phyloP scores from a whole-genome alignment of 2,888 invertebrate species.

The Camponotus fellah region DNA sequence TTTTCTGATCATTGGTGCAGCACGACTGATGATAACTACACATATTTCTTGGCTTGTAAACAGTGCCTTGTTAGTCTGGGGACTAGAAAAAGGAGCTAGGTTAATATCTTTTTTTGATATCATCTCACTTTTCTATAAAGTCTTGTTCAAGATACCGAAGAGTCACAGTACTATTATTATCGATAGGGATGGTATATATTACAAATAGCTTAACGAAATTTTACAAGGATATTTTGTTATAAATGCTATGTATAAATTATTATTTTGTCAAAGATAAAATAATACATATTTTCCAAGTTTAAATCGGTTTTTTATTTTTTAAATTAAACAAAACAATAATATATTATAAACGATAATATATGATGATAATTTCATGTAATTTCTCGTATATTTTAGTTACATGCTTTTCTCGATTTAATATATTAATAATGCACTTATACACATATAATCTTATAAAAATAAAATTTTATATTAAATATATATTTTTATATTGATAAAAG shows the following conservation, averaged over 20 bases:
- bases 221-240: background rate
- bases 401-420: background rate
- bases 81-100: constrained; percentile 90
- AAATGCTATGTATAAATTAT: background rate
- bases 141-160: constrained; percentile 81
- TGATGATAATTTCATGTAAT: background rate
- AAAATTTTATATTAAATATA: background rate
- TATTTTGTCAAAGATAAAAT: background rate
- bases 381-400: background rate
- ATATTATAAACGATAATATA: background rate
- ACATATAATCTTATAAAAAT: background rate
- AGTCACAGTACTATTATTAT: constrained; percentile 82
- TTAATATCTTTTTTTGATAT: constrained; percentile 86
- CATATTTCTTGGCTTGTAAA: constrained; percentile 92
- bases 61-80: constrained; percentile 92
- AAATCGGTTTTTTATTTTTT: background rate
- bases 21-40: constrained; percentile 89
- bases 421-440: constrained; percentile 2
- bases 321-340: background rate
- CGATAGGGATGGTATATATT: constrained; percentile 74
- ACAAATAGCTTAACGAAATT: constrained; percentile 10
- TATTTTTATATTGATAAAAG: background rate
- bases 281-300: background rate
- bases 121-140: constrained; percentile 72
- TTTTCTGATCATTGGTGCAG: constrained; percentile 90